Evolutionary conservation across 2,888 invertebrate species (phyloP), one percentile per base, ranked within the genome.

Genomic region (Microplitis deprimator): DNA sequence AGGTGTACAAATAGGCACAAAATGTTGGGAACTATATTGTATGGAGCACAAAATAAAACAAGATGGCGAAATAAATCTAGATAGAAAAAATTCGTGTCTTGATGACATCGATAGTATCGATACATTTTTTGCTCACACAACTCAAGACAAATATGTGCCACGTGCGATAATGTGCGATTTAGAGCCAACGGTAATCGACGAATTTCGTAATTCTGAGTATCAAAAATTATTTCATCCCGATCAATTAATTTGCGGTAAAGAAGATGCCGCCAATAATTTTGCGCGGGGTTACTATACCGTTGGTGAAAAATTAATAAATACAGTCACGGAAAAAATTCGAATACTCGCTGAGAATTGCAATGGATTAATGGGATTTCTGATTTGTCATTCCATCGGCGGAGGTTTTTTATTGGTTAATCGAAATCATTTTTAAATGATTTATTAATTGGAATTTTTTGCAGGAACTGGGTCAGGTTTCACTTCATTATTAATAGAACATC

Each of bases 101-200:
- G 88, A 89, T 41, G 91, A 91, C 82, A 91, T 91, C 80, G 82
- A 85, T 4, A 81, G 80, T 10, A 91, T 91, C 85, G 91, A 91
- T 79, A 91, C 86, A 13, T 82, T 86, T 73, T 87, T 87, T 81
- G 79, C 78, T 29, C 91, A 92, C 85, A 92, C 92, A 20, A 91
- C 91, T 67, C 88, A 90, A 70, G 92, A 92, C 38, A 92, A 93
- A 83, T 92, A 92, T 83, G 92, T 92, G 0, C 92, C 92, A 13
- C 87, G 92, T 68, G 91, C 89, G 16, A 90, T 92, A 59, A 92
- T 92, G 85, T 92, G 93, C 41, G 93, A 93, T 83, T 87, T 93
- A 76, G 93, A 93, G 84, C 93, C 92, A 29, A 92, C 92, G 74
- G 93, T 93, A 17, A 76, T 84, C 50, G 82, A 81, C 71, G 79